phyloP scores from a whole-genome alignment of 2,113 vertebrate species.

The Paramisgurnus dabryanus region DNA sequence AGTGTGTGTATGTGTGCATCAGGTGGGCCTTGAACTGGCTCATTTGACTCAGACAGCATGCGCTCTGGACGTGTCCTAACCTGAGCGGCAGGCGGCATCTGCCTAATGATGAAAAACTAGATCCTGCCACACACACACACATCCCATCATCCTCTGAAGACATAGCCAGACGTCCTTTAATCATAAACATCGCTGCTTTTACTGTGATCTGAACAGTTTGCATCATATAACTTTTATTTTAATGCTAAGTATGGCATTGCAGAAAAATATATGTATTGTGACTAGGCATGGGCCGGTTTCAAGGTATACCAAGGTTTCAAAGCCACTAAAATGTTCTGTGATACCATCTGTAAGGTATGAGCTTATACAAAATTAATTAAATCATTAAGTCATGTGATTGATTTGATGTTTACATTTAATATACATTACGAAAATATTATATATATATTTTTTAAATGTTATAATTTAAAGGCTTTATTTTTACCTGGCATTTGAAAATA shows the following conservation, averaged over 20 bases:
- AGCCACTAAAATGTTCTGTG: too few relatives aligned
- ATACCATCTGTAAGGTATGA: too few relatives aligned
- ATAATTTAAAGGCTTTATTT: too few relatives aligned
- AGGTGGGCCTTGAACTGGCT: conserved; percentile 64
- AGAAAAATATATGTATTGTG: too few relatives aligned
- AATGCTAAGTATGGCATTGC: not conserved
- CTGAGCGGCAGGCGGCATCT: conserved; percentile 61
- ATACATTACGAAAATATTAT: too few relatives aligned
- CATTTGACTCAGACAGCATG: conserved; percentile 67
- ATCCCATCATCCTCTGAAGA: conserved; percentile 27
- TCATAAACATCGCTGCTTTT: conserved; percentile 19
- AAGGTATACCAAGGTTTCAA: too few relatives aligned
- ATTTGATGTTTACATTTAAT: too few relatives aligned
- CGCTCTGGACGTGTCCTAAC: conserved; percentile 62
- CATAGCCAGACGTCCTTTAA: conserved; percentile 42
- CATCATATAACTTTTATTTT: not conserved
- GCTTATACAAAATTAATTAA: too few relatives aligned
- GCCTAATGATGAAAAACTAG: conserved; percentile 42
- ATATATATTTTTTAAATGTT: too few relatives aligned
- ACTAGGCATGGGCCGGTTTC: too few relatives aligned
- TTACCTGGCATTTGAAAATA: too few relatives aligned
- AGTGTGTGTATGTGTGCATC: conserved; percentile 60
- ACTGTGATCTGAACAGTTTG: not conserved
- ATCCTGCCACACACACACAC: conserved; percentile 36
- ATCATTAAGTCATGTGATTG: too few relatives aligned